Evolutionary conservation across 2,797 vertebrate species (phyloP).

Genomic region (Tauraco hartlaubi): DNA sequence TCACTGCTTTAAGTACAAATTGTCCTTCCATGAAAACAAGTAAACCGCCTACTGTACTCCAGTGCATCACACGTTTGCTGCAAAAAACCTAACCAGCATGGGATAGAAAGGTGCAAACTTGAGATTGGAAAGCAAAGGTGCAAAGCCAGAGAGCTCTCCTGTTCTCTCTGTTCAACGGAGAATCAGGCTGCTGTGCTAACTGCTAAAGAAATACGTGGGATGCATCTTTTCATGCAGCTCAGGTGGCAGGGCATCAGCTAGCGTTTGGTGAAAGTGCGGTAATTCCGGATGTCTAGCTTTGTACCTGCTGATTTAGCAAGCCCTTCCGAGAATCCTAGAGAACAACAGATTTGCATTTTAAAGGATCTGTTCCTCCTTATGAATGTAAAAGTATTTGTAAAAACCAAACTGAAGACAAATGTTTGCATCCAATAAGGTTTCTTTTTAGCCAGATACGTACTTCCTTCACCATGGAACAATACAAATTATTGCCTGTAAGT

Average conservation of each 20-base stretch:
- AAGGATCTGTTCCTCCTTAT: slow-evolving; percentile 20
- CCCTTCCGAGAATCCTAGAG: background rate
- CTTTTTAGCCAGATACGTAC: background rate
- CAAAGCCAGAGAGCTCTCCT: slow-evolving; percentile 48
- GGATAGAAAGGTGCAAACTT: slow-evolving; percentile 41
- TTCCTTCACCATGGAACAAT: background rate
- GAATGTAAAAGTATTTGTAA: background rate
- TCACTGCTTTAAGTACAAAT: slow-evolving; percentile 75
- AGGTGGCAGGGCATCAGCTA: slow-evolving; percentile 36
- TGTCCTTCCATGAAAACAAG: slow-evolving; percentile 75
- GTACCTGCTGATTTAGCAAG: slow-evolving; percentile 18
- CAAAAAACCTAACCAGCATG: slow-evolving; percentile 36
- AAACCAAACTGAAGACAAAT: slow-evolving; percentile 34
- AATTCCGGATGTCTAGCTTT: slow-evolving; percentile 20
- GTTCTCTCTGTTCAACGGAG: slow-evolving; percentile 2
- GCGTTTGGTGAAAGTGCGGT: background rate
- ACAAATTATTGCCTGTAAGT: background rate
- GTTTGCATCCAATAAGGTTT: slow-evolving; percentile 26
- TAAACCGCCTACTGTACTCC: slow-evolving; percentile 61
- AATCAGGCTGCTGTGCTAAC: slow-evolving; percentile 5
- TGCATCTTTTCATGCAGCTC: slow-evolving; percentile 44
- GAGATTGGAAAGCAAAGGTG: slow-evolving; percentile 53
- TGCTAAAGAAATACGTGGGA: background rate
- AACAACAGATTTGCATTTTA: slow-evolving; percentile 1
- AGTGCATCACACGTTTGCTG: slow-evolving; percentile 31